A percentile compares a stretch with the other conserved stretches of the same genome.
phyloP scores from a whole-genome alignment of 2,888 invertebrate genomes.

The Ypsolopha scabrella region DNA sequence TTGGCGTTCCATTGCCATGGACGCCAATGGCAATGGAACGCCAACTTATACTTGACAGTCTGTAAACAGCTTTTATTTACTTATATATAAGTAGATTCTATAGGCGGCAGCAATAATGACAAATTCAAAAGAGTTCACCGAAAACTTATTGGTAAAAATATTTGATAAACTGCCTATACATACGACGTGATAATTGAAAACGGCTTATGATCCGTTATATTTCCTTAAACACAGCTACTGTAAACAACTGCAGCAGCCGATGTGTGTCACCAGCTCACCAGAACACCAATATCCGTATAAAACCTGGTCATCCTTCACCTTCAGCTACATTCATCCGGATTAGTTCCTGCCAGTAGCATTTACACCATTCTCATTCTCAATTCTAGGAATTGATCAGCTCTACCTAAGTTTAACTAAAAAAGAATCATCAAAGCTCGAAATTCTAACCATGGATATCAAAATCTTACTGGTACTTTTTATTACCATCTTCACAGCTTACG shows the following conservation, averaged over 20 bases:
- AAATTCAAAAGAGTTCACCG: no score
- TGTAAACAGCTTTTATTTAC: no score
- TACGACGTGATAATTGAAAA: conserved; percentile 55
- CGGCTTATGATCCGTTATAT: conserved; percentile 54
- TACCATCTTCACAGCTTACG: conserved; percentile 19
- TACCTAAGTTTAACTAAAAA: not conserved
- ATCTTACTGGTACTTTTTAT: conserved; percentile 22
- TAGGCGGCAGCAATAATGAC: no score
- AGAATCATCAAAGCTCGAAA: not conserved
- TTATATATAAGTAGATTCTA: no score
- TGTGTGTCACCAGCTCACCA: conserved; percentile 59
- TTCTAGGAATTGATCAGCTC: not conserved
- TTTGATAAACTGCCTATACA: conserved; percentile 38
- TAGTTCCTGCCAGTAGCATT: conserved; percentile 14
- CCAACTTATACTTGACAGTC: no score
- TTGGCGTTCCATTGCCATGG: no score
- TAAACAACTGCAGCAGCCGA: conserved; percentile 55
- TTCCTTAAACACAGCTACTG: conserved; percentile 50
- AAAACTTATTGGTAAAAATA: no score
- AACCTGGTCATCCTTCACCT: conserved; percentile 22
- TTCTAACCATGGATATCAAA: conserved; percentile 16
- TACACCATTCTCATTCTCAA: conserved; percentile 5
- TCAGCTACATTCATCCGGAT: conserved; percentile 33
- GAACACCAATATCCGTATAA: conserved; percentile 35
- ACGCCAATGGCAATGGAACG: no score